Evolutionary conservation across 1,140 invertebrate genomes (phyloP), one percentile per base, ranked within the genome.

Genomic region (Brachionus rotundiformis): DNA sequence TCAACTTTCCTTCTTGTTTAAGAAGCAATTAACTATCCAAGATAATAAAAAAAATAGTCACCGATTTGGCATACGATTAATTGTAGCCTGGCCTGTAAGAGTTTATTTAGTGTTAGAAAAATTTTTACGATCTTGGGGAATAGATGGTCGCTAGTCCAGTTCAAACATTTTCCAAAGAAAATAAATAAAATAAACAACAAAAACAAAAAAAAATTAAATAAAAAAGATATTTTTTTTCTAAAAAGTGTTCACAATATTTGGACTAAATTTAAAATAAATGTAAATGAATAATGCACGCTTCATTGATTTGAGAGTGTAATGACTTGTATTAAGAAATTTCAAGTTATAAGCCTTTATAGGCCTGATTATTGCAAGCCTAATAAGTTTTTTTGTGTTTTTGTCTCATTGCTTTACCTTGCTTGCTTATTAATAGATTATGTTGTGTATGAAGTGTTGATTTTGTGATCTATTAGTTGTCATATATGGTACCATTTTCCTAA

Each of bases 271-370:
- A 33, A 36, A 77, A 79, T 59, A 59, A 33, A 47, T 33, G 73
- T 33, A 47, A 77, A 73, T 41, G 68, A 73, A 73, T 73, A 41
- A 44, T 31, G 41, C 41, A 73, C 36, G 68, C 68, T 73, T 73
- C 36, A 44, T 73, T 73, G 68, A 73, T 44, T 73, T 27, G 10
- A 73, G 68, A 73, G 68, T 73, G 68, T 44, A 73, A 73, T 73
- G 68, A 73, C 68, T 73, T 73, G 25, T 33, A 68, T 33, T 33
- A 33, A 7, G 1, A 44, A 44, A 25, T 73, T 73, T 73, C 19
- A 73, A 73, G 68, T 73, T 73, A 73, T 73, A 73, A 44, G 36
- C 68, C n/a, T 73, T 44, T 73, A 39, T 36, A 39, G 65, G 16
- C 65, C 65, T 36, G 68, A 44, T 44, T 73, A 13, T 44, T 73